Conservation (phyloP, 2,113 vertebrate species). For the Oncorhynchus masou region DNA sequence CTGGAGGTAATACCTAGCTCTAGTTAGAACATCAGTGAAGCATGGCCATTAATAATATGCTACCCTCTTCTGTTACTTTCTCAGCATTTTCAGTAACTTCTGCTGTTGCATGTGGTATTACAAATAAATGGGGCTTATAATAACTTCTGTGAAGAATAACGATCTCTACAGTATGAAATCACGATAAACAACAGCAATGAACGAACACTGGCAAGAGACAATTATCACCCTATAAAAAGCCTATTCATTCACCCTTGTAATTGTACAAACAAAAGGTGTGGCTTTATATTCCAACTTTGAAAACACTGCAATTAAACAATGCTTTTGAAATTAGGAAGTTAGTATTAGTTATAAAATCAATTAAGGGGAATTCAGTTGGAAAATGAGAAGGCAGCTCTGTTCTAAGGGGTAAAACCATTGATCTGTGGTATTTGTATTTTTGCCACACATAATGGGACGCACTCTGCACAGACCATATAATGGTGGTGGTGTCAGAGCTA, state of each 20-base stretch:
- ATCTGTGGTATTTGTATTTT: neutral
- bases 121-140: neutral
- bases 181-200: neutral
- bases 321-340: conserved; percentile 1
- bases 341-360: conserved; percentile 20
- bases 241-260: neutral
- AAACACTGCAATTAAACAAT: neutral
- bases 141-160: neutral
- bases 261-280: conserved; percentile 6
- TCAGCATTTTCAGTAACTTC: neutral
- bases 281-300: neutral
- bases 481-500: neutral
- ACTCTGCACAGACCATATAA: neutral
- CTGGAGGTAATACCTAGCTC: neutral
- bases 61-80: too few relatives aligned
- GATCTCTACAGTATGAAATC: neutral
- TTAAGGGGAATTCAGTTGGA: conserved; percentile 17
- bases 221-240: conserved; percentile 8
- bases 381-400: conserved; percentile 18
- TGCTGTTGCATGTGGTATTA: neutral
- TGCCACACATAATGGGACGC: neutral
- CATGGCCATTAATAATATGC: neutral
- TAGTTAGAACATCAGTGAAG: neutral
- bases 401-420: neutral
- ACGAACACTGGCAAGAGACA: neutral